phyloP scores from a whole-genome alignment of 2,113 vertebrate species.

The Pseudorectes ferrugineus region DNA sequence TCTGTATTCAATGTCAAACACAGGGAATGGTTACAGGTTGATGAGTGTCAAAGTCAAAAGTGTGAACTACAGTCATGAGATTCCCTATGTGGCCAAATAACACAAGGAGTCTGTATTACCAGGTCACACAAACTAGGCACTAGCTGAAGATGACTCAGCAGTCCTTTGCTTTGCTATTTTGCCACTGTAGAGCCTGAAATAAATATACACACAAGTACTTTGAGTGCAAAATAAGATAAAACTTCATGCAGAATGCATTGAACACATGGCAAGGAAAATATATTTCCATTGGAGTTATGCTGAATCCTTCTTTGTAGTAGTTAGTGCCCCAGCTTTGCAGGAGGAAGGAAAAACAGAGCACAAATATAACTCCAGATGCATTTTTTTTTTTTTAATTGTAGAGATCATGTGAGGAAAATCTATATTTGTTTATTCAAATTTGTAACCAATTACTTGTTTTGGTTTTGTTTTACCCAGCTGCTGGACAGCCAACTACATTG shows the following conservation, averaged over 20 bases:
- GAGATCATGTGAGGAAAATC: neutral
- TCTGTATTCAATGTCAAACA: neutral
- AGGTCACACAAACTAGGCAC: neutral
- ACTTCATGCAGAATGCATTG: neutral
- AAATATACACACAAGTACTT: neutral
- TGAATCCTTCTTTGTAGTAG: neutral
- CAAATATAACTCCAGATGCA: neutral
- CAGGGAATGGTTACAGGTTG: neutral
- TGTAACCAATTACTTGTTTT: neutral
- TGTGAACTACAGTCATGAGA: neutral
- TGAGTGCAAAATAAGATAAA: neutral
- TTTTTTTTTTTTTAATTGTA: neutral
- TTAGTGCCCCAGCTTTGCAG: neutral
- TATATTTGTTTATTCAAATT: neutral
- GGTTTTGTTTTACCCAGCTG: slow-evolving; percentile 73
- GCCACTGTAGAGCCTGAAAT: neutral
- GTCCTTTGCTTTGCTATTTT: neutral
- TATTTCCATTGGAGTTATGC: neutral
- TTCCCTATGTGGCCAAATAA: neutral
- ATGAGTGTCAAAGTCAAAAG: neutral
- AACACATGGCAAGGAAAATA: neutral
- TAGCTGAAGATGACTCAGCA: neutral
- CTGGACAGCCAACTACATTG: slow-evolving; percentile 96
- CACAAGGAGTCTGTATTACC: neutral
- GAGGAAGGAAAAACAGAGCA: neutral